These are phyloP conservation scores for Chitala chitala DNA, from an alignment of 2,113 vertebrate genomes.

Conservation along the genomic window DNA sequence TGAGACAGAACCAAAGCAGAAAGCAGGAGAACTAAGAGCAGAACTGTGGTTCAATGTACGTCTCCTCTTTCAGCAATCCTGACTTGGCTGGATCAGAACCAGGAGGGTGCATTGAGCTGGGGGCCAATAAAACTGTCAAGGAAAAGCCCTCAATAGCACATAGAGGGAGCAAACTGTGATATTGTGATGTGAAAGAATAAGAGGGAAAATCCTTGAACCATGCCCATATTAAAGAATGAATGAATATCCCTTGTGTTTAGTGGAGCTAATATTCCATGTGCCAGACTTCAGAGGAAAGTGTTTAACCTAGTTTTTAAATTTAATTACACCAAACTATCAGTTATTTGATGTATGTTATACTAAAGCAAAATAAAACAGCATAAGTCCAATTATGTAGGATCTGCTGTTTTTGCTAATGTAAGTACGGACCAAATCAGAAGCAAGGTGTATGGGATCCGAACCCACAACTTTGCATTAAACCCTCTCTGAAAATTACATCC, in stretches of 20 bases:
- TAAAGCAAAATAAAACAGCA: too few relatives aligned
- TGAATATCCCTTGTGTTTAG: slow-evolving; percentile 15
- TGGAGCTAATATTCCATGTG: slow-evolving; percentile 10
- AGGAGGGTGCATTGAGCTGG: slow-evolving; percentile 1
- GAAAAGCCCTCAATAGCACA: background rate
- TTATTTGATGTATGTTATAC: too few relatives aligned
- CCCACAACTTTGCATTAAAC: too few relatives aligned
- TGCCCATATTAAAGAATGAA: slow-evolving; percentile 16
- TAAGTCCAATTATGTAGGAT: too few relatives aligned
- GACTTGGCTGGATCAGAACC: slow-evolving; percentile 12
- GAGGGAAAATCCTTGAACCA: slow-evolving; percentile 17
- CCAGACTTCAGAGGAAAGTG: background rate
- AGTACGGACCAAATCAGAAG: too few relatives aligned
- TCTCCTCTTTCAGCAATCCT: background rate
- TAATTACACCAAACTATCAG: too few relatives aligned
- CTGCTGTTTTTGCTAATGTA: too few relatives aligned
- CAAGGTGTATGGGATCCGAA: too few relatives aligned
- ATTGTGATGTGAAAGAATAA: slow-evolving; percentile 8
- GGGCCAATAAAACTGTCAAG: background rate
- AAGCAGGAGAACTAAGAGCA: background rate
- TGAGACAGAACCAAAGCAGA: background rate
- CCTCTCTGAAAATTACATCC: too few relatives aligned
- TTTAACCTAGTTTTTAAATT: background rate
- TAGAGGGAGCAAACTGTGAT: slow-evolving; percentile 1
- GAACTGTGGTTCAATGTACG: background rate